Evolutionary conservation across 2,888 invertebrate species (phyloP), one percentile per base, ranked within the genome.

Genomic region (Xylophagus ater): DNA sequence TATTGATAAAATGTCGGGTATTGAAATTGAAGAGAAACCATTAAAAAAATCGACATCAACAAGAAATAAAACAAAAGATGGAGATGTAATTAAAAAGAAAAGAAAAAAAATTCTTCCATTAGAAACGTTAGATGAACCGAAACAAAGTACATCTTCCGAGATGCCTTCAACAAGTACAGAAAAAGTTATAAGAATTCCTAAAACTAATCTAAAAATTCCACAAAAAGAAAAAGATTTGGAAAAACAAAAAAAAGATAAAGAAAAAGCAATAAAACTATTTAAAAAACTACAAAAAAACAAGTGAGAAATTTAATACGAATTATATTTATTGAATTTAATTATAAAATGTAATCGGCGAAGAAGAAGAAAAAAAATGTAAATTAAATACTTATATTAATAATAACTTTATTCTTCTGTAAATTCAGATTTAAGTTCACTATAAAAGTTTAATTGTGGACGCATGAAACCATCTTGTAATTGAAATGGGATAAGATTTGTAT

Each of bases 221-320:
- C 86, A 87, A 55, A 72, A 76, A 47, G 78, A 81, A 56, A 73
- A 71, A 44, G 76, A 79, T 47, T 73, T 76, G 57, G 66, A 69
- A 44, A 69, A 73, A 53, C 65, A 78, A 46, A 60, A 80, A 30
- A 71, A 76, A 53, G 78, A 75, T 49, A 85, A 81, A 63, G 62
- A 80, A 52, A 76, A 77, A 58, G 86, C 87, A 1, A 82, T 84
- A 31, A 81, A 81, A 58, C 53, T 81, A 36, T 76, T 80, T 46
- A 71, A 78, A 46, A 81, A 76, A 59, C 72, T 76, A 1, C 76
- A 72, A 50, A 68, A 68, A 14, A 64, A 50, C 63, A 68, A 46
- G 63, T 62, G 28, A 71, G 65, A 50, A 54, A 57, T n/a, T n/a
- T n/a, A n/a, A n/a, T n/a, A n/a, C n/a, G n/a, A n/a, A n/a, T n/a